Evolutionary conservation across 2,113 vertebrate genomes (phyloP), one percentile per base, ranked within the genome.

Genomic region (Ibidorhyncha struthersii): DNA sequence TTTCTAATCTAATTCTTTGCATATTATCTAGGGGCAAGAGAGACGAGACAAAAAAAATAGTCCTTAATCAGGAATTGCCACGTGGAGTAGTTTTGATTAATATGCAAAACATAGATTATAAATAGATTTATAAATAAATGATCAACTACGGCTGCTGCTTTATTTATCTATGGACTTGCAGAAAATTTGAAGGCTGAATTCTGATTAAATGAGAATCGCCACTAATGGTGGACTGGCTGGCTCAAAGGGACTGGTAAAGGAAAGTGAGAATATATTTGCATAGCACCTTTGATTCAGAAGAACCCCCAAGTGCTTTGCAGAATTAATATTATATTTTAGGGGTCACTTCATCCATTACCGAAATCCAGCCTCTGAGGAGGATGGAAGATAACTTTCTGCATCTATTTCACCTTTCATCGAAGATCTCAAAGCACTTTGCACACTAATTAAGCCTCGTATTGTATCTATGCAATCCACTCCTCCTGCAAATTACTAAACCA

Each of bases 111-210:
- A 90, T 92, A 96, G 95, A 95, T 95, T 95, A 96, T 96, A 97
- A 97, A 98, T 96, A 97, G 95, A 95, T 96, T 96, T 95, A 98
- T 98, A 97, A 98, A 98, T 98, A 98, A 98, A 97, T 98, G 13
- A 97, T 98, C 90, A 96, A 91, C 93, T 79, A 96, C 2, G 41
- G 95, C 94, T 73, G 95, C 86, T 91, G 91, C 96, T 96, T 97
- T 98, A 97, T 98, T 98, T 97, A 96, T 95, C 93, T 96, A 97
- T 86, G 96, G 96, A 96, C 96, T 97, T 96, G 83, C 27, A 92
- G 95, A 82, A 96, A 94, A 95, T 93, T 74, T 96, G 95, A 96
- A 95, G 95, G 79, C 95, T 96, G 97, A 97, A 94, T 97, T 94
- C 96, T 96, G 97, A 98, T 98, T 97, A 97, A 97, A 96, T 96